phyloP scores from a whole-genome alignment of 2,888 invertebrate genomes.

The Ditula angustiorana region DNA sequence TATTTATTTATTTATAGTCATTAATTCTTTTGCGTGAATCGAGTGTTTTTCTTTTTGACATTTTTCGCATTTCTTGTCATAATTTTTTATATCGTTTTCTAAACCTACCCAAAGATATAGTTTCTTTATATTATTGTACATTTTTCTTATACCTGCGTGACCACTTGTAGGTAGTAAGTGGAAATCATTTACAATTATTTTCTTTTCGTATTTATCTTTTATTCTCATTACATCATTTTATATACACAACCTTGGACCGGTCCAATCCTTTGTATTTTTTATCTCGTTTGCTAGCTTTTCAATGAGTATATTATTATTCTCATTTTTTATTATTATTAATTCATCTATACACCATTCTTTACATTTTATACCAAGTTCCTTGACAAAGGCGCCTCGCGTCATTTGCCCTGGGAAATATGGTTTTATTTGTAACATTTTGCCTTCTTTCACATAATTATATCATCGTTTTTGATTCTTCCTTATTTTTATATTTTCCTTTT shows the following conservation, averaged over 20 bases:
- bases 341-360: neutral
- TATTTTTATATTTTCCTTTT: too few species aligned
- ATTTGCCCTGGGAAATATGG: slow-evolving; percentile 7
- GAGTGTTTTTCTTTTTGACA: too few species aligned
- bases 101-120: too few species aligned
- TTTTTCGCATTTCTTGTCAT: too few species aligned
- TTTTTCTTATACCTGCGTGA: slow-evolving; percentile 21
- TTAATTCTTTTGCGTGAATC: too few species aligned
- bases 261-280: neutral
- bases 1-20: too few species aligned
- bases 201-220: slow-evolving; percentile 5
- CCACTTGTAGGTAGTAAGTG: slow-evolving; percentile 32
- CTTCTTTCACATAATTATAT: slow-evolving; percentile 6
- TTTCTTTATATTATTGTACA: too few species aligned
- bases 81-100: neutral
- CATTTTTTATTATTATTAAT: neutral
- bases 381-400: slow-evolving; percentile 21
- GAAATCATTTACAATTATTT: slow-evolving; percentile 30
- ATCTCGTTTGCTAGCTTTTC: neutral
- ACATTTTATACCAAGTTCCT: neutral
- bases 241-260: slow-evolving; percentile 1
- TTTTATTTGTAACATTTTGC: neutral
- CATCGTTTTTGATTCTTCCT: neutral
- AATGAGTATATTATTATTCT: neutral
- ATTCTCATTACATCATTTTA: neutral